Percentiles rank a stretch among this genome's conserved stretches.
These are phyloP conservation scores for Tachyglossus aculeatus DNA, from an alignment of 2,797 vertebrate genomes.

Conservation along the genomic window DNA sequence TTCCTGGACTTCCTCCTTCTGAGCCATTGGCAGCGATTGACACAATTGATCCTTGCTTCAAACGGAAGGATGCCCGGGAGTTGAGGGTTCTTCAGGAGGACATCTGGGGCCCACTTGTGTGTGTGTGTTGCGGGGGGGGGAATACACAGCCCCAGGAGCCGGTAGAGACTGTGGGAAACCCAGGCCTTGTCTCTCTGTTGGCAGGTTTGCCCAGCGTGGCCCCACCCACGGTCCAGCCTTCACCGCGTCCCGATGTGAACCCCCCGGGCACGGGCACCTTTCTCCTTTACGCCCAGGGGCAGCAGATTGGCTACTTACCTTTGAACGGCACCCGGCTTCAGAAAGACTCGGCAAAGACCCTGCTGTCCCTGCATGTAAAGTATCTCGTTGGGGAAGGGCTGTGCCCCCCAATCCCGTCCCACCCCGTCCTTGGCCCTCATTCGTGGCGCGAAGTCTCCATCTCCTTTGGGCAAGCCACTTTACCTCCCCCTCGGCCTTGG, in stretches of 20 bases:
- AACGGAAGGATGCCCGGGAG: not conserved
- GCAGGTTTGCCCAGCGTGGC: constrained; percentile 87
- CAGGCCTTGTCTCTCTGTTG: accelerated
- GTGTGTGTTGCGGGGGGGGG: not conserved
- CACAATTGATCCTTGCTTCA: constrained; percentile 9
- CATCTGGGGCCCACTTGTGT: constrained; percentile 36
- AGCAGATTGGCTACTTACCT: constrained; percentile 91
- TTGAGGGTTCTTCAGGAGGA: constrained; percentile 30
- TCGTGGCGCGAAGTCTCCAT: no score
- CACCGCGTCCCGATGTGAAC: constrained; percentile 84
- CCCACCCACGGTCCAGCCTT: constrained; percentile 78
- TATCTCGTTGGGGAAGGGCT: not conserved
- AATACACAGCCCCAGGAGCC: accelerated
- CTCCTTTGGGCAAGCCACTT: no score
- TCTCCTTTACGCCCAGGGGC: constrained; percentile 93
- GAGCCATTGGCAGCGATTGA: constrained; percentile 36
- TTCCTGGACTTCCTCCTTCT: constrained; percentile 6
- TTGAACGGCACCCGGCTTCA: constrained; percentile 87
- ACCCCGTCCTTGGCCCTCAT: no score
- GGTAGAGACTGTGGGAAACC: no score
- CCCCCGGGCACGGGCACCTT: constrained; percentile 79
- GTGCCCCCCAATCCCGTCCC: not conserved
- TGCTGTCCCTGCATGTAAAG: constrained; percentile 90
- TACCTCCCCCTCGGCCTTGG: no score
- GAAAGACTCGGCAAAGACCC: constrained; percentile 79